These are phyloP conservation scores for Delphinus delphis DNA, from an alignment of 2,113 vertebrate genomes.

Conservation along the genomic window DNA sequence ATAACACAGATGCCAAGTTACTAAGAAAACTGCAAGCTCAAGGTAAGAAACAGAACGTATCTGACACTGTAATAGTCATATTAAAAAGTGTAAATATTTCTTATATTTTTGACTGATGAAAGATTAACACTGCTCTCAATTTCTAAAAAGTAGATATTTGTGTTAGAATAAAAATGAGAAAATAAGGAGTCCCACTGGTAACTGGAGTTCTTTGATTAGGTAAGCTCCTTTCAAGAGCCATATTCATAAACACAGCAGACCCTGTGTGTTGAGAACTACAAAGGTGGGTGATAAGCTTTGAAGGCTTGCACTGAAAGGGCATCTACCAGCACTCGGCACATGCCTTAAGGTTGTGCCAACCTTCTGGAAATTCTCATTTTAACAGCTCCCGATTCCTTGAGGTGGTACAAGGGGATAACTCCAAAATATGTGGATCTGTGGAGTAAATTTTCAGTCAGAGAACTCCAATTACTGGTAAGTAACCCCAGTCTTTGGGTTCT, in stretches of 20 bases:
- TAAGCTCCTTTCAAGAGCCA: conserved; percentile 8
- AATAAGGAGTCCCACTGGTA: conserved; percentile 45
- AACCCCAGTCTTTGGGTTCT: conserved; percentile 53
- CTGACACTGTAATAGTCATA: neutral
- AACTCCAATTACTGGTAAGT: conserved; percentile 72
- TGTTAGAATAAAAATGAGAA: conserved; percentile 51
- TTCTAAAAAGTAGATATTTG: conserved; percentile 33
- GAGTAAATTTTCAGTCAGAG: conserved; percentile 67
- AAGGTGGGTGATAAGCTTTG: conserved; percentile 45
- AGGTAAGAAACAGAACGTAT: conserved; percentile 81
- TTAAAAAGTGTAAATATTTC: neutral
- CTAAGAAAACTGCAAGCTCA: conserved; percentile 95
- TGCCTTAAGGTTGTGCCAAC: conserved; percentile 59
- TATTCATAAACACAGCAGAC: neutral
- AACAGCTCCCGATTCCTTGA: conserved; percentile 65
- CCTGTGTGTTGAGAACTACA: conserved; percentile 42
- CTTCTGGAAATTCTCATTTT: conserved; percentile 72
- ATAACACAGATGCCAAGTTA: conserved; percentile 88
- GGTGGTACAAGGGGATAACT: conserved; percentile 65
- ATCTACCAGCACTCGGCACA: conserved; percentile 66
- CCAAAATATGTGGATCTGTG: conserved; percentile 70
- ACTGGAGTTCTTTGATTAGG: conserved; percentile 64
- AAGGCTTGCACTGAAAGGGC: conserved; percentile 59
- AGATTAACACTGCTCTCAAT: conserved; percentile 3
- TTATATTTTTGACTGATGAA: neutral